A percentile compares a stretch with the other conserved stretches of the same genome.
phyloP scores from a whole-genome alignment of 2,888 invertebrate species.

The Girardia tigrina region DNA sequence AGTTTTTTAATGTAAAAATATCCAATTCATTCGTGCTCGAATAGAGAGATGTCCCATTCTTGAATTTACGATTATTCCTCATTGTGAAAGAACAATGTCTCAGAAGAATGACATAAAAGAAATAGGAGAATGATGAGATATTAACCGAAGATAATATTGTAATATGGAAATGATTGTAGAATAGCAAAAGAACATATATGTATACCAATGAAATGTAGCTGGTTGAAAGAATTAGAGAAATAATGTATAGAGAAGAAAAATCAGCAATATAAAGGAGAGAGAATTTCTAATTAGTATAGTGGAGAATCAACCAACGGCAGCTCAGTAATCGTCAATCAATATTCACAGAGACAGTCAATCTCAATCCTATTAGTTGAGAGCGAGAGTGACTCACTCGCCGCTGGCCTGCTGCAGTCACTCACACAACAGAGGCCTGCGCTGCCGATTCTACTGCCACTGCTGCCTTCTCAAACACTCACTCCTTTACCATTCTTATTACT shows the following conservation, averaged over 20 bases:
- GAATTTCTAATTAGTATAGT: background rate
- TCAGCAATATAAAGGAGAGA: slow-evolving; percentile 3
- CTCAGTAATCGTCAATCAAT: background rate
- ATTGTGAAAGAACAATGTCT: background rate
- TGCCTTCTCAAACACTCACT: too few species aligned
- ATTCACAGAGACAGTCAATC: background rate
- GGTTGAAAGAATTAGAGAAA: background rate
- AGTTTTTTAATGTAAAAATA: background rate
- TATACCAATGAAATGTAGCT: slow-evolving; percentile 15
- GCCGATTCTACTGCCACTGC: too few species aligned
- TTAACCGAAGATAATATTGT: too few species aligned
- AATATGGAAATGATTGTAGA: background rate
- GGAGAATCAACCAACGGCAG: background rate
- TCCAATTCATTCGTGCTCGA: background rate
- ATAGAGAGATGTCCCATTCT: background rate
- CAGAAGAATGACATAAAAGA: too few species aligned
- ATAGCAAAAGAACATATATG: slow-evolving; percentile 12
- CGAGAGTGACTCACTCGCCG: background rate
- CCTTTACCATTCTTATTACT: too few species aligned
- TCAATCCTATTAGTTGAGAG: background rate
- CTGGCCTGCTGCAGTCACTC: too few species aligned
- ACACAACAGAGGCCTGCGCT: too few species aligned
- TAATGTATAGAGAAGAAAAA: slow-evolving; percentile 23
- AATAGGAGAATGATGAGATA: too few species aligned
- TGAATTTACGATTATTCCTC: slow-evolving; percentile 10